These are phyloP conservation scores for Copidosoma aretas DNA, from an alignment of 2,888 invertebrate species.

Conservation along the genomic window DNA sequence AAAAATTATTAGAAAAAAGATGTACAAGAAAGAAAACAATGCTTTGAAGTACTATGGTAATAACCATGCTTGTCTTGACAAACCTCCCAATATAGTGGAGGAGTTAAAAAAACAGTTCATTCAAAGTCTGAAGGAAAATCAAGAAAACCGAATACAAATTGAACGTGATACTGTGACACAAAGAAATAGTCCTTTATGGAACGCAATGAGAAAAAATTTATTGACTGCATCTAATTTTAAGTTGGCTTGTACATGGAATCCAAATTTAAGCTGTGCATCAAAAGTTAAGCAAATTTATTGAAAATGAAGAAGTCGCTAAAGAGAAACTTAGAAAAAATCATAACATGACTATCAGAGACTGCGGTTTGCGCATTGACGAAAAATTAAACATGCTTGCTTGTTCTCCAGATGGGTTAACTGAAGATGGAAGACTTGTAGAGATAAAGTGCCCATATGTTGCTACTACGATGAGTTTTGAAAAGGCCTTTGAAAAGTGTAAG, in stretches of 20 bases:
- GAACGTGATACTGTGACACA: slow-evolving; percentile 36
- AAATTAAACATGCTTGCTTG: slow-evolving; percentile 38
- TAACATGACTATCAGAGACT: too few relatives aligned
- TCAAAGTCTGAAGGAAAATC: not conserved
- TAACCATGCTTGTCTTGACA: slow-evolving; percentile 7
- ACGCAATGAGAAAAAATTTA: slow-evolving; percentile 27
- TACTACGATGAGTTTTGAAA: slow-evolving; percentile 14
- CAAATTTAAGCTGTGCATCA: slow-evolving; percentile 35
- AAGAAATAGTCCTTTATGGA: slow-evolving; percentile 31
- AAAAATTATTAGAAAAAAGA: not conserved
- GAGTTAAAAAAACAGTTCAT: not conserved
- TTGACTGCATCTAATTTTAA: slow-evolving; percentile 43
- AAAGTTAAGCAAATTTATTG: slow-evolving; percentile 33
- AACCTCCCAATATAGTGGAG: slow-evolving; percentile 30
- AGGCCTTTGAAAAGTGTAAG: slow-evolving; percentile 16
- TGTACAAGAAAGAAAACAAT: not conserved
- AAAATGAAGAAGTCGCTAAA: slow-evolving; percentile 36
- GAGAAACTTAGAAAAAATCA: slow-evolving; percentile 15
- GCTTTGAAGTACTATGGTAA: not conserved
- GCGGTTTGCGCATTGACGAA: too few relatives aligned
- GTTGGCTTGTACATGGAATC: slow-evolving; percentile 25
- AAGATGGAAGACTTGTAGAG: slow-evolving; percentile 39
- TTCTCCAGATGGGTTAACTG: slow-evolving; percentile 41
- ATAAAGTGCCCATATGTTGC: slow-evolving; percentile 35
- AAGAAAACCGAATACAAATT: slow-evolving; percentile 27